phyloP scores from a whole-genome alignment of 2,113 vertebrate genomes.

The Glareola pratincola region DNA sequence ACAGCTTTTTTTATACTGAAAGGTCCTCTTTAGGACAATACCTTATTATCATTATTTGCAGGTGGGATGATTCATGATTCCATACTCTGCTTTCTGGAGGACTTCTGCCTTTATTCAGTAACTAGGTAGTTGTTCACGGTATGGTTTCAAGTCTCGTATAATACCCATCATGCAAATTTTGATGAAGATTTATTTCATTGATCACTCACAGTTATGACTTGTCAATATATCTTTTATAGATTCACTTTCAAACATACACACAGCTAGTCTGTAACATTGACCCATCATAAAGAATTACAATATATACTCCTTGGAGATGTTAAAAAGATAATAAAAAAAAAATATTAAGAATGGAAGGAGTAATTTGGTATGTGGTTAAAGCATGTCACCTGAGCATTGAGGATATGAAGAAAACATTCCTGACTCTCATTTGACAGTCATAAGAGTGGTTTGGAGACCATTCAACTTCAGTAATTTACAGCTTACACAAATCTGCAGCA shows the following conservation, averaged over 20 bases:
- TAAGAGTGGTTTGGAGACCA: neutral
- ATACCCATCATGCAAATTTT: neutral
- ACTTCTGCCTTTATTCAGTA: neutral
- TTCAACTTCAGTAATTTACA: neutral
- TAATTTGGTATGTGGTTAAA: neutral
- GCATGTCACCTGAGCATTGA: neutral
- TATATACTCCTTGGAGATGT: neutral
- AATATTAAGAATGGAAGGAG: neutral
- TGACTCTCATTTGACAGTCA: neutral
- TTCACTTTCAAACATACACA: neutral
- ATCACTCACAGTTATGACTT: rapidly evolving
- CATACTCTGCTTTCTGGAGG: neutral
- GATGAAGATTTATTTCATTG: neutral
- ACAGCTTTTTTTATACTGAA: neutral
- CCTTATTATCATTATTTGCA: neutral
- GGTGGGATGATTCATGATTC: neutral
- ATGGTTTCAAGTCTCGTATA: neutral
- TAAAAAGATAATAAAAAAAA: neutral
- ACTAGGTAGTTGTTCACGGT: neutral
- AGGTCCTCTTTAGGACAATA: neutral
- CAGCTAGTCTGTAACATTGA: neutral
- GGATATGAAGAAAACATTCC: neutral
- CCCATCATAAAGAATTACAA: neutral
- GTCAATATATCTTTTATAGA: neutral
- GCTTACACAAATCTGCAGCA: neutral